Base-by-base conservation (phyloP, 2,797 vertebrate genomes). In the Pipistrellus kuhlii region DNA sequence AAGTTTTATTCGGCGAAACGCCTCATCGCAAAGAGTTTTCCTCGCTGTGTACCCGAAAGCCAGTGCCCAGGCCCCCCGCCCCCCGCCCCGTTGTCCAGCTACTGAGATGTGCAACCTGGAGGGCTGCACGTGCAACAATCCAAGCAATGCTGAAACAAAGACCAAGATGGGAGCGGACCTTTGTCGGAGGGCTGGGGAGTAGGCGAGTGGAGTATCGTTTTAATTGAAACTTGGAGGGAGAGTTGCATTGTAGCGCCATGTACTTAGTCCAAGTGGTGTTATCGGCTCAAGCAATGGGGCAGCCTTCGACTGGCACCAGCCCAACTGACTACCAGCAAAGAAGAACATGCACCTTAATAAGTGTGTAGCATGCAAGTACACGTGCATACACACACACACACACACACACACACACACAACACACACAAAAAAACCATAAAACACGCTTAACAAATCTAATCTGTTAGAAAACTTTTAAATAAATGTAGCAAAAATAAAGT, bases 101-200 rank as follows among this genome's bases (percentile, higher is more conserved):
- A 35, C 75, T 69, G 51, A 51, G 32, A 96, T 18, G 78, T 38
- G 32, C 32, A 81, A 64, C 48, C n/a, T 87, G 14, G 13, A 6
- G 8, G 48, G 27, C 10, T 72, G 89, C 25, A 41, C 23, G 14
- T 46, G 84, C 55, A 57, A 48, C 35, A 1, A 7, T 14, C 0
- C 73, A 85, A 97, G 76, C 41, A 4, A 41, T 44, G 73, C 69
- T 18, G 35, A 91, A 83, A 77, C 38, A 51, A 93, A 72, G 57
- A 51, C 38, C 48, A 4, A 21, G 30, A 41, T 4, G 66, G 66
- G 69, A 81, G 64, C 53, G 18, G 38, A 76, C 14, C n/a, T 32
- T 0, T 12, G 57, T 62, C 80, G 51, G 30, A 76, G 53, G 12
- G 6, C 25, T 55, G 59, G 38, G 69, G 68, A 82, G 32, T 8